Evolutionary conservation across 2,888 invertebrate genomes (phyloP).

Genomic region (Danaus chrysippus): DNA sequence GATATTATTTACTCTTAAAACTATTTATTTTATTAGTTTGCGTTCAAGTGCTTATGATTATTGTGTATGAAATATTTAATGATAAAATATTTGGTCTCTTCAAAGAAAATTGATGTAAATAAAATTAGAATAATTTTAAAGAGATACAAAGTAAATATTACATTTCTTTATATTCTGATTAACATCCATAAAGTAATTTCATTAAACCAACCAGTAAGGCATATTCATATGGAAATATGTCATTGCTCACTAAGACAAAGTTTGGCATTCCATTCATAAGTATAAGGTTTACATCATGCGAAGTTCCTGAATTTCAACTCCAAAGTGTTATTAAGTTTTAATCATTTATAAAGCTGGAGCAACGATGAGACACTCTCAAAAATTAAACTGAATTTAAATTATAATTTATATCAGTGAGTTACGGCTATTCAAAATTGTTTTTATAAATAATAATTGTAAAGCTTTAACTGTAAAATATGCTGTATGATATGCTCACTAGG

Average conservation of each 20-base stretch:
- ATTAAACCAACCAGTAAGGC: neutral
- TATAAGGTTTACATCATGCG: slow-evolving; percentile 16
- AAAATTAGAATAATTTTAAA: too few relatives aligned
- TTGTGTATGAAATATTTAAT: too few relatives aligned
- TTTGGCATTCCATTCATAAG: slow-evolving; percentile 28
- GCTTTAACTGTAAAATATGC: too few relatives aligned
- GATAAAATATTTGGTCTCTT: too few relatives aligned
- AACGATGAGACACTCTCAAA: slow-evolving; percentile 5
- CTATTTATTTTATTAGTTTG: too few relatives aligned
- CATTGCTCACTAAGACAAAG: slow-evolving; percentile 14
- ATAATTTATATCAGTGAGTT: neutral
- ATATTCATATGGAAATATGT: slow-evolving; percentile 7
- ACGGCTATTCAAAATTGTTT: too few relatives aligned
- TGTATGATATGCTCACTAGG: too few relatives aligned
- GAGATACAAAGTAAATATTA: too few relatives aligned
- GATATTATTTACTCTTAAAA: too few relatives aligned
- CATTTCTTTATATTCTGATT: neutral
- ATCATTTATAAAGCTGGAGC: slow-evolving; percentile 29
- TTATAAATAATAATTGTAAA: too few relatives aligned
- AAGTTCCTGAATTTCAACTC: slow-evolving; percentile 21
- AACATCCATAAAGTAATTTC: slow-evolving; percentile 1
- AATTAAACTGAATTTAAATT: neutral
- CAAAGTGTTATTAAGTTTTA: slow-evolving; percentile 30
- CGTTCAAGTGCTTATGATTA: too few relatives aligned
- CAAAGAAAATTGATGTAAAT: too few relatives aligned